Conservation (phyloP, 2,888 invertebrate species). For the Sinelater perroti region DNA sequence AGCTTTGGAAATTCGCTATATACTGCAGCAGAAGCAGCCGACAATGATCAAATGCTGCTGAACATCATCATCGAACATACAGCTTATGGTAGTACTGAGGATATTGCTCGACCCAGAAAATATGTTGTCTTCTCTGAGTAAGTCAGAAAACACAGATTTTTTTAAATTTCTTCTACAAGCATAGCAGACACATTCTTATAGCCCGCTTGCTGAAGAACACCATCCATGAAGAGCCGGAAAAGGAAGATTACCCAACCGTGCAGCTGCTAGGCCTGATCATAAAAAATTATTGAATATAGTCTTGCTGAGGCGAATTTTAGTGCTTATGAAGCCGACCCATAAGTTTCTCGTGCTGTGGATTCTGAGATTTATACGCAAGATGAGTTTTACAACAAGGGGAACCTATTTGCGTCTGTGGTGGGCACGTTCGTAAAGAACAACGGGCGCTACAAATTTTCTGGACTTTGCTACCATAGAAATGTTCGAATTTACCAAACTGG, state of each 20-base stretch:
- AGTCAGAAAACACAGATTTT: constrained; percentile 98
- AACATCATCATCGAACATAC: constrained; percentile 98
- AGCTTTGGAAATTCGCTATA: constrained; percentile 94
- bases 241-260: constrained; percentile 96
- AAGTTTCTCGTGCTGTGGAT: constrained; percentile 97
- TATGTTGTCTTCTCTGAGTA: constrained; percentile 92
- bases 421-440: constrained; percentile 97
- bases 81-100: constrained; percentile 93
- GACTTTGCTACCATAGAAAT: constrained; percentile 99
- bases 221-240: constrained; percentile 85
- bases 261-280: constrained; percentile 94
- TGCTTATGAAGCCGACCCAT: constrained; percentile 96
- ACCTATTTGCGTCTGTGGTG: constrained; percentile 94
- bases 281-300: constrained; percentile 97
- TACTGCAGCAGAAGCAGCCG: constrained; percentile 92
- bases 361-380: constrained; percentile 97
- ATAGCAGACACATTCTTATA: constrained; percentile 95
- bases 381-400: constrained; percentile 96
- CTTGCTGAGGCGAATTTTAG: constrained; percentile 91
- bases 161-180: constrained; percentile 98
- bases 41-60: constrained; percentile 91
- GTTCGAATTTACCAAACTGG: constrained; percentile 97
- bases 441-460: constrained; percentile 95
- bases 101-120: constrained; percentile 97
- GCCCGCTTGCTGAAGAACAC: constrained; percentile 94